Percentiles rank a stretch among this genome's conserved stretches.
These are phyloP conservation scores for Didymodactylos carnosus DNA, from an alignment of 2,888 invertebrate genomes.

Conservation along the genomic window DNA sequence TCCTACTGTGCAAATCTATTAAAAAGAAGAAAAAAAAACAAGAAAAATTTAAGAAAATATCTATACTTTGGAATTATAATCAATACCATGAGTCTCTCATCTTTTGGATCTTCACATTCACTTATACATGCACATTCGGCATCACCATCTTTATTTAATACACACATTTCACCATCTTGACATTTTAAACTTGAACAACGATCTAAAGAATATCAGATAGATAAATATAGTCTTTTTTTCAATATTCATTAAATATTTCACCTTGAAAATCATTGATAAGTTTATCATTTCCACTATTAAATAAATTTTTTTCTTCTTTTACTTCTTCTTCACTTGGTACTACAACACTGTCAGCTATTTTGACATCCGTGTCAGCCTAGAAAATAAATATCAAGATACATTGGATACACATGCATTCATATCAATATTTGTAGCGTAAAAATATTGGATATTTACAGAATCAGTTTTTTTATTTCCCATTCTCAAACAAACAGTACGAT, in stretches of 20 bases:
- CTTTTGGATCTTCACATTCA: constrained; percentile 11
- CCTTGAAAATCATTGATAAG: neutral
- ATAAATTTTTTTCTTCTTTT: neutral
- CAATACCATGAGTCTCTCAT: constrained; percentile 1
- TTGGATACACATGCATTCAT: too few relatives aligned
- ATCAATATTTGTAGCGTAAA: too few relatives aligned
- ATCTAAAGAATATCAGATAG: neutral
- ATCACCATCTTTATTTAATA: neutral
- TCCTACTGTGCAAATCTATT: constrained; percentile 2
- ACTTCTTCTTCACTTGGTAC: too few relatives aligned
- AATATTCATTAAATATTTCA: neutral
- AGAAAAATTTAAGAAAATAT: too few relatives aligned
- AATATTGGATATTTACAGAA: too few relatives aligned
- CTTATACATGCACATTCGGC: constrained; percentile 5
- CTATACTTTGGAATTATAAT: neutral
- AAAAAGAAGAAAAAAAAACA: neutral
- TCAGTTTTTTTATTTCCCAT: too few relatives aligned
- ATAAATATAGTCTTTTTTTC: neutral
- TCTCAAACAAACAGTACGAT: too few relatives aligned
- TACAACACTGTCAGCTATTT: too few relatives aligned
- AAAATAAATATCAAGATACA: too few relatives aligned
- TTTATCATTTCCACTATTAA: neutral
- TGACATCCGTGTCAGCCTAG: too few relatives aligned
- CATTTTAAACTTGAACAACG: constrained; percentile 2
- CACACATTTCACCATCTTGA: neutral